Evolutionary conservation across 2,888 invertebrate species (phyloP), one percentile per base, ranked within the genome.

Genomic region (Biston stratarius): DNA sequence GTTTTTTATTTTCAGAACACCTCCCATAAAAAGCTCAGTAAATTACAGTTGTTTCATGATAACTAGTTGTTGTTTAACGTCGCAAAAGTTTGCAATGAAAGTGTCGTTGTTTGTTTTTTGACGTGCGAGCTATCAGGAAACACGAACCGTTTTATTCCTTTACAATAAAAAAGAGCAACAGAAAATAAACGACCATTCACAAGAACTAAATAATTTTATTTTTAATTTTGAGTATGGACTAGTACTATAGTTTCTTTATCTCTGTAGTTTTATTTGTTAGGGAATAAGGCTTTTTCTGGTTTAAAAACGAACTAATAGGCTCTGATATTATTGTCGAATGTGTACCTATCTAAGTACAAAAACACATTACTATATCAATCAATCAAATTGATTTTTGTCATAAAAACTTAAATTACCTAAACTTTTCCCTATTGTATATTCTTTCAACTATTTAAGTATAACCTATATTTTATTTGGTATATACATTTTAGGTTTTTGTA

Each of bases 41-140:
- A 53, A 55, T 55, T 55, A 49, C 48, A 61, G 24, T 40, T 59
- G 57, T 64, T 65, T 58, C 44, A 52, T 59, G 60, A 15, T 49
- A 65, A 60, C 44, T 60, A 62, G 47, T 64, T 56, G 51, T 42
- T 42, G 14, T 51, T 53, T 55, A 42, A 55, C 34, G 38, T 57
- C 12, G 14, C 38, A 57, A 56, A 58, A 44, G 59, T 52, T 66
- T 57, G 57, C 36, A 5, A 33, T 44, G 42, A 64, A 60, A 64
- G 36, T 55, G 42, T 48, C 44, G 36, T 24, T 56, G 11, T 42
- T 55, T 60, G 47, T 24, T 24, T 55, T 59, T 48, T 40, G 53
- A 12, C 24, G 11, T 24, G 33, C 24, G 12, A 42, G 45, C 38
- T 61, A 51, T 57, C 57, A 36, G 57, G 47, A 57, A 57, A 49